A percentile compares a stretch with the other conserved stretches of the same genome.
These are phyloP conservation scores for Macaria liturata DNA, from an alignment of 2,888 invertebrate genomes.

Conservation along the genomic window DNA sequence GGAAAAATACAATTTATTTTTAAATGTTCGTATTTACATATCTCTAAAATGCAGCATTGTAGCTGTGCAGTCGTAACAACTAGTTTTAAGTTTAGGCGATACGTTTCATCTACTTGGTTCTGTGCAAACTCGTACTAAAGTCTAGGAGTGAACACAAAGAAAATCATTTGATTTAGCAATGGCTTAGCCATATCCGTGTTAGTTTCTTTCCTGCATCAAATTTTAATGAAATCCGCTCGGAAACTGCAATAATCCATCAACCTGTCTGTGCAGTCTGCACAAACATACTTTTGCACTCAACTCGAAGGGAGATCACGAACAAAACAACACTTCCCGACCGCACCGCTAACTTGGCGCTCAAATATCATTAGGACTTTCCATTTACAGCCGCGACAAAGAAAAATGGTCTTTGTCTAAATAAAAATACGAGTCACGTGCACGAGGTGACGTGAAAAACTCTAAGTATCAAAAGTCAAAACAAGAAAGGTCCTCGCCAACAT, in stretches of 20 bases:
- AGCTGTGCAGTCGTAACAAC: no score
- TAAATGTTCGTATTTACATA: no score
- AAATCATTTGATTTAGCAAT: no score
- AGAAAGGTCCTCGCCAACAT: constrained; percentile 25
- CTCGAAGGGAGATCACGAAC: constrained; percentile 22
- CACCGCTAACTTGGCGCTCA: constrained; percentile 48
- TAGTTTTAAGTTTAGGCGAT: no score
- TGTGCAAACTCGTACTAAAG: no score
- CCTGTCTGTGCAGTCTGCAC: constrained; percentile 56
- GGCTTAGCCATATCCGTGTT: background rate
- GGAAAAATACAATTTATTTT: no score
- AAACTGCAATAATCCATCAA: constrained; percentile 64
- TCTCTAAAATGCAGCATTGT: no score
- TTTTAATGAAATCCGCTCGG: constrained; percentile 58
- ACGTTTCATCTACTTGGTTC: no score
- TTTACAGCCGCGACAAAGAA: constrained; percentile 36
- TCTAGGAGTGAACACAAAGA: no score
- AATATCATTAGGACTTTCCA: constrained; percentile 51
- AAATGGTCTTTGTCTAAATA: constrained; percentile 38
- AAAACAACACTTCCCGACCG: constrained; percentile 37
- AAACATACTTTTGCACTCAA: constrained; percentile 46
- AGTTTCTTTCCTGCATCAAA: constrained; percentile 27
- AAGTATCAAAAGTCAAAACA: constrained; percentile 40
- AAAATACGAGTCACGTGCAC: constrained; percentile 39
- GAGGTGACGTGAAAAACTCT: constrained; percentile 30